Percentiles rank a stretch among this genome's conserved stretches.
phyloP scores from a whole-genome alignment of 2,888 invertebrate genomes.

The Ypsolopha scabrella region DNA sequence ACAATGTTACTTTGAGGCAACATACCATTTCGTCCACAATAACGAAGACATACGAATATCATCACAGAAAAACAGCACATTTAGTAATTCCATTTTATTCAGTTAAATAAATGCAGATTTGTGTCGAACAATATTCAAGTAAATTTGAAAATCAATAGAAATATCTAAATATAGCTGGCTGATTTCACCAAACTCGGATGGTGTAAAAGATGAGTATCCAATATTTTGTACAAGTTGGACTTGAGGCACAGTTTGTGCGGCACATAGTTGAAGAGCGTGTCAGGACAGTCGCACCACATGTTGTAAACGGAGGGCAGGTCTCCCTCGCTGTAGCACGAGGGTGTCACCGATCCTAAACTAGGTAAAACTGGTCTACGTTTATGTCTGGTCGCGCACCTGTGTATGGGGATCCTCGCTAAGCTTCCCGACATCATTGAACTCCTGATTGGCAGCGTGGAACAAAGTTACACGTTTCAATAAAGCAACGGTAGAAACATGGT shows the following conservation, averaged over 20 bases:
- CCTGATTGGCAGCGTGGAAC: conserved; percentile 49
- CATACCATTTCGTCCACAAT: conserved; percentile 20
- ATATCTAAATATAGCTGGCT: conserved; percentile 42
- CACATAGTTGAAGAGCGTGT: conserved; percentile 38
- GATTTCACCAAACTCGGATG: conserved; percentile 47
- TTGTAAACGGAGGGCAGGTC: conserved; percentile 7
- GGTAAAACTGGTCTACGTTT: conserved; percentile 7
- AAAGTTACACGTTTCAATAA: neutral
- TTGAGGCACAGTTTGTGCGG: conserved; percentile 48
- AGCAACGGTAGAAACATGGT: no score
- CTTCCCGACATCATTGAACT: conserved; percentile 61
- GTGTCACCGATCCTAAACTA: conserved; percentile 9
- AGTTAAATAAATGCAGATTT: conserved; percentile 6
- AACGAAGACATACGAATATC: neutral
- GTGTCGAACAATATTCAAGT: conserved; percentile 8
- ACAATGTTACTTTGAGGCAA: conserved; percentile 23
- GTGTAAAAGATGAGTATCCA: conserved; percentile 44
- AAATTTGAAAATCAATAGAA: conserved; percentile 4
- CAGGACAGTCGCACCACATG: conserved; percentile 49
- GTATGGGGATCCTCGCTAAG: conserved; percentile 61
- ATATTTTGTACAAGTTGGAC: conserved; percentile 34
- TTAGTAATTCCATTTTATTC: conserved; percentile 59
- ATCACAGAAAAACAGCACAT: conserved; percentile 14
- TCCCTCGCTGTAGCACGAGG: neutral
- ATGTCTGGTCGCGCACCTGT: conserved; percentile 49